phyloP scores from a whole-genome alignment of 2,113 vertebrate genomes.

The Ploceus nigricollis region DNA sequence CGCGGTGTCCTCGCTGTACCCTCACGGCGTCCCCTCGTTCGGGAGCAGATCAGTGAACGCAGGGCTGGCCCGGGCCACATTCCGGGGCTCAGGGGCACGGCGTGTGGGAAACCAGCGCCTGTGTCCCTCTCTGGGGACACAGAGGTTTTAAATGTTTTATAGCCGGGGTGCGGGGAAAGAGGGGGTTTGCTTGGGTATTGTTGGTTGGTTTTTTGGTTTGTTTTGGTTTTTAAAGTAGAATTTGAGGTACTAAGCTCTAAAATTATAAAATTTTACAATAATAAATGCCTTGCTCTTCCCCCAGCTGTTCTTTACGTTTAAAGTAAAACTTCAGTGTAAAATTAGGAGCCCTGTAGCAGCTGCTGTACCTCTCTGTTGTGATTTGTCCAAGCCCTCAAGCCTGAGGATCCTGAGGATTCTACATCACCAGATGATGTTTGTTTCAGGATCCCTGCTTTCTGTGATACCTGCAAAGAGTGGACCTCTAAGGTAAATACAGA shows the following conservation, averaged over 20 bases:
- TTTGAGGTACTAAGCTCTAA: not conserved
- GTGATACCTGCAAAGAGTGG: fast-evolving
- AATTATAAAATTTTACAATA: not conserved
- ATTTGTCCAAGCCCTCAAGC: not conserved
- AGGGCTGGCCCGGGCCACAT: fast-evolving
- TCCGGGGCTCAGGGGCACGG: not conserved
- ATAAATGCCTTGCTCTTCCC: not conserved
- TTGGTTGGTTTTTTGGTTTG: not conserved
- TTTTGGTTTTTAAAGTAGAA: not conserved
- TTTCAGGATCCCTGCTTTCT: not conserved
- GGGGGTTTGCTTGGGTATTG: not conserved
- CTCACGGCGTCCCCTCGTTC: not conserved
- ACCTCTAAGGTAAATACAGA: not conserved
- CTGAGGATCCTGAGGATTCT: not conserved
- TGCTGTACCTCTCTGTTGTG: too few relatives aligned
- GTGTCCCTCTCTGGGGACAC: not conserved
- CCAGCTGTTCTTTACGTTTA: not conserved
- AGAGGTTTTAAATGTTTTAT: not conserved
- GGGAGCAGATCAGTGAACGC: too few relatives aligned
- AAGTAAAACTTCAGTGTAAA: not conserved
- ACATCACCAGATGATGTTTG: fast-evolving
- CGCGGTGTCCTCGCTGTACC: not conserved
- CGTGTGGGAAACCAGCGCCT: not conserved
- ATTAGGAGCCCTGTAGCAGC: not conserved
- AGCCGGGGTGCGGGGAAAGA: fast-evolving